phyloP scores from a whole-genome alignment of 2,888 invertebrate genomes.

The Smittia sp. region DNA sequence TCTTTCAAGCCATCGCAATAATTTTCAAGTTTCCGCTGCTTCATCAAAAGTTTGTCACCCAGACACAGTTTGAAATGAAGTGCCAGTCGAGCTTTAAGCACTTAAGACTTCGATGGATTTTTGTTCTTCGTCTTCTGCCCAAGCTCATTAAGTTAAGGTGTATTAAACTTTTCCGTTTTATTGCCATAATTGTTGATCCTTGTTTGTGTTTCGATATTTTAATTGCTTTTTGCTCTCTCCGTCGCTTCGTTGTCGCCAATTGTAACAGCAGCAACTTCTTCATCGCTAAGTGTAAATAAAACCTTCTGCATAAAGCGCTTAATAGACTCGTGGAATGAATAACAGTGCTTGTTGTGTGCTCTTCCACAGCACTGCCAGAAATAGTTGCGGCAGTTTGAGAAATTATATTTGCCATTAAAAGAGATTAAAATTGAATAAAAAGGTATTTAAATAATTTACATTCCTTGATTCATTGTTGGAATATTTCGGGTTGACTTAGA shows the following conservation, averaged over 20 bases:
- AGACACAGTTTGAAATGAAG: neutral
- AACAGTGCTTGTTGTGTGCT: constrained; percentile 4
- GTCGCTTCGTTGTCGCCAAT: constrained; percentile 4
- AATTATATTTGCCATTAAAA: constrained; percentile 42
- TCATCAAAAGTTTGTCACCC: constrained; percentile 1
- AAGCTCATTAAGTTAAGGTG: neutral
- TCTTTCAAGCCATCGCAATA: neutral
- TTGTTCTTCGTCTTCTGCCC: neutral
- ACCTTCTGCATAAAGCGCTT: constrained; percentile 36
- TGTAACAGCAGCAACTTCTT: constrained; percentile 20
- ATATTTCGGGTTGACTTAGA: constrained; percentile 10
- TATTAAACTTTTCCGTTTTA: constrained; percentile 34
- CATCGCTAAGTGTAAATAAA: constrained; percentile 32
- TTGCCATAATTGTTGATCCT: constrained; percentile 41
- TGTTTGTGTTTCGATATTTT: constrained; percentile 41
- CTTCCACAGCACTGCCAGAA: neutral
- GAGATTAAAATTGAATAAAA: constrained; percentile 42
- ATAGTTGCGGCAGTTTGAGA: constrained; percentile 38
- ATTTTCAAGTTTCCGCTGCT: constrained; percentile 15
- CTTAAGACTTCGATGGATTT: constrained; percentile 20
- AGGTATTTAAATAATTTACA: constrained; percentile 42
- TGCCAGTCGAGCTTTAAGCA: neutral
- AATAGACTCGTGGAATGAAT: constrained; percentile 40
- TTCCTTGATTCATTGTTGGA: constrained; percentile 17
- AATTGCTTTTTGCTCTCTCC: constrained; percentile 34